Percentiles rank a stretch among this genome's conserved stretches.
Conservation (phyloP, 2,888 invertebrate genomes). For the Ophion slaviceki region DNA sequence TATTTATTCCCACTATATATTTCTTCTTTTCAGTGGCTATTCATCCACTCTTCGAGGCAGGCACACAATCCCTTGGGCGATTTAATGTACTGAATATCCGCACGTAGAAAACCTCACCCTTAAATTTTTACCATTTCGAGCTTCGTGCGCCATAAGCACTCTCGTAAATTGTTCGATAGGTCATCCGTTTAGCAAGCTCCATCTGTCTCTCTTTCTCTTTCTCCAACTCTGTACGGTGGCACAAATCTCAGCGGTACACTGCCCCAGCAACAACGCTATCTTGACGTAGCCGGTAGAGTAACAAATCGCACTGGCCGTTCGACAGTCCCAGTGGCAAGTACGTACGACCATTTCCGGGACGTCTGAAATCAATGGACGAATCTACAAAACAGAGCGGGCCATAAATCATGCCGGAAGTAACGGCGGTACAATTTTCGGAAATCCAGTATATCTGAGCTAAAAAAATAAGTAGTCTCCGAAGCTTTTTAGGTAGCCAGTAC, state of each 20-base stretch:
- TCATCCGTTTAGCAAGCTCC: conserved; percentile 15
- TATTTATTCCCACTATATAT: neutral
- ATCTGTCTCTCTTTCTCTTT: conserved; percentile 26
- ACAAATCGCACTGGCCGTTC: conserved; percentile 36
- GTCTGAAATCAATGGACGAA: conserved; percentile 28
- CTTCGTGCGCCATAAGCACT: conserved; percentile 40
- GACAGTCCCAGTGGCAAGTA: conserved; percentile 7
- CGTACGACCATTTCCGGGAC: conserved; percentile 34
- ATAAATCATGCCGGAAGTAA: conserved; percentile 6
- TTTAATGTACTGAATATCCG: conserved; percentile 2
- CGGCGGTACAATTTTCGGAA: conserved; percentile 40
- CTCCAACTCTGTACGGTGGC: conserved; percentile 26
- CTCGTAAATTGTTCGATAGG: conserved; percentile 58
- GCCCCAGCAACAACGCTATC: conserved; percentile 10
- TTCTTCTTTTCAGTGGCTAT: neutral
- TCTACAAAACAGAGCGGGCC: conserved; percentile 17
- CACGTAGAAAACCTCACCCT: conserved; percentile 21
- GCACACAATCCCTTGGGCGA: neutral
- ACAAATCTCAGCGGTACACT: conserved; percentile 17
- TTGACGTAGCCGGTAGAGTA: conserved; percentile 15
- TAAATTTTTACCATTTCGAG: conserved; percentile 48
- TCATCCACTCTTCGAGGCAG: neutral
- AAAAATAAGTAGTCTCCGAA: neutral
- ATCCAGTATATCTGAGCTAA: neutral
- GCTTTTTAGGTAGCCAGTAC: neutral